Percentiles rank a stretch among this genome's conserved stretches.
phyloP scores from a whole-genome alignment of 2,797 vertebrate genomes.

The Manis pentadactyla region DNA sequence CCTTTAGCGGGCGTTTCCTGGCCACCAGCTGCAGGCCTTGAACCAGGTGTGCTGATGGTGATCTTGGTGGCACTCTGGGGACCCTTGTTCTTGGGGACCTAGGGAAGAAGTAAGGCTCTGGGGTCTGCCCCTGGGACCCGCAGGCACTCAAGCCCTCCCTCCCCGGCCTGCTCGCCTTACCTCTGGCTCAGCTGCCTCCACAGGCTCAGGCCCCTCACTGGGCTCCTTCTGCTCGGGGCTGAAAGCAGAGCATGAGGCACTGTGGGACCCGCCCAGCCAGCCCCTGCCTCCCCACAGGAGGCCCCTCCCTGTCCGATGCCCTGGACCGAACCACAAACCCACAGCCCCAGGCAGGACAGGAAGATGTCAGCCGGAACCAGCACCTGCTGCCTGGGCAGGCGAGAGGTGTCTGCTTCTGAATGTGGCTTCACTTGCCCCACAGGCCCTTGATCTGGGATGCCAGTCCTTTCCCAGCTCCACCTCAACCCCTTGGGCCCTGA shows the following conservation, averaged over 20 bases:
- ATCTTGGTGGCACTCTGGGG: constrained; percentile 42
- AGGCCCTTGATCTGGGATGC: background rate
- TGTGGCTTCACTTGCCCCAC: background rate
- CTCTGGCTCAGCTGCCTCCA: background rate
- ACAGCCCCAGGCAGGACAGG: background rate
- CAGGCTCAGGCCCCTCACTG: constrained; percentile 32
- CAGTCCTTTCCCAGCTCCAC: background rate
- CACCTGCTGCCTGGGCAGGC: accelerated
- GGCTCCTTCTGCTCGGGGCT: constrained; percentile 76
- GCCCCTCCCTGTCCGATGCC: too few relatives aligned
- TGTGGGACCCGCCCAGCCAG: background rate
- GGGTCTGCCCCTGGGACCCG: background rate
- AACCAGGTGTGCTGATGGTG: background rate
- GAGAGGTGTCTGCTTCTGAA: background rate
- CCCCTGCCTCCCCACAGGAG: background rate
- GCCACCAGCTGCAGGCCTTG: background rate
- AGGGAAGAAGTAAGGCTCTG: constrained; percentile 48
- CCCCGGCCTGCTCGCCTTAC: background rate
- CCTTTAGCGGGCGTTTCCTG: background rate
- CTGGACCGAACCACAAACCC: background rate
- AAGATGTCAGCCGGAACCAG: background rate
- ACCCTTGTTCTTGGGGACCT: constrained; percentile 71
- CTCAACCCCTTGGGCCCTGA: background rate
- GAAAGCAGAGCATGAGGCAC: constrained; percentile 42
- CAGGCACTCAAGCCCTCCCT: background rate